Evolutionary conservation across 23 tunicate species (phyloP).

Genomic region (Trididemnum clinides): DNA sequence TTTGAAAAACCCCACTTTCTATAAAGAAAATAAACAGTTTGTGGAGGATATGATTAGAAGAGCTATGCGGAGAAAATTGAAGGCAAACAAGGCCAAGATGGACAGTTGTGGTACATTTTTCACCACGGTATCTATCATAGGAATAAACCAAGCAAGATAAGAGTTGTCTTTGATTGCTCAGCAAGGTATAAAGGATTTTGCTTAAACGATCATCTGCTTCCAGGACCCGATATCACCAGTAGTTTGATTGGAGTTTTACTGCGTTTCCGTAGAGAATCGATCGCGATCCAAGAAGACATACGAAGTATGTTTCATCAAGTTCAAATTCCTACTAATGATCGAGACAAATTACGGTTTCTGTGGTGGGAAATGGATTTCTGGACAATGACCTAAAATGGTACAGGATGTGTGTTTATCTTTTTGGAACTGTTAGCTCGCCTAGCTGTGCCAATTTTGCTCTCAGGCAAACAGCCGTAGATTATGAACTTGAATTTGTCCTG

Average conservation of each 20-base stretch:
- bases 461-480: conserved; percentile 22
- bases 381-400: conserved; percentile 13
- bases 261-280: too few species aligned
- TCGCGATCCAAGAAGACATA: too few species aligned
- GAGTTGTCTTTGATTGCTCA: conserved; percentile 5
- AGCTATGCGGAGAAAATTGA: neutral
- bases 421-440: conserved; percentile 17
- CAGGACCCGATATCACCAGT: conserved; percentile 43
- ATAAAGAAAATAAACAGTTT: neutral
- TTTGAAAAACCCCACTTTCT: neutral
- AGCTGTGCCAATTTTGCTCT: conserved; percentile 37
- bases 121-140: conserved; percentile 48
- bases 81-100: neutral
- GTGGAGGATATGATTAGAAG: neutral
- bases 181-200: neutral
- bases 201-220: conserved; percentile 16
- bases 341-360: conserved; percentile 14
- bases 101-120: neutral
- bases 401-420: conserved; percentile 28
- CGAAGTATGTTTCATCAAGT: conserved; percentile 53
- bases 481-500: neutral
- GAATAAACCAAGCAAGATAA: conserved; percentile 24
- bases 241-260: conserved; percentile 34
- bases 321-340: conserved; percentile 17
- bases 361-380: conserved; percentile 29